Conservation (phyloP, 2,797 vertebrate genomes). For the Limosa lapponica region DNA sequence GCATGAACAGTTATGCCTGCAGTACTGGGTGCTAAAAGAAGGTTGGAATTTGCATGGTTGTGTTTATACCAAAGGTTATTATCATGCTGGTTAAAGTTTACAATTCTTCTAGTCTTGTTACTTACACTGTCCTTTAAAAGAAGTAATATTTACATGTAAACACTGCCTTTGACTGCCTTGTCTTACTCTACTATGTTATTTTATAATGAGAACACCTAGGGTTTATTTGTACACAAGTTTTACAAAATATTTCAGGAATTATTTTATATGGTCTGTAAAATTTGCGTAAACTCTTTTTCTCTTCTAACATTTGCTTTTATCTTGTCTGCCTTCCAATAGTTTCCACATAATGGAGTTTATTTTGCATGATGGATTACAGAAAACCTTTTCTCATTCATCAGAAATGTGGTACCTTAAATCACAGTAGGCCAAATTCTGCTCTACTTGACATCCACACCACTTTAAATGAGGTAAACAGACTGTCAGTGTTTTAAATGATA, state of each 20-base stretch:
- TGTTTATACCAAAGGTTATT: not conserved
- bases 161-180: not conserved
- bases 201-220: not conserved
- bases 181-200: not conserved
- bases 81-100: not conserved
- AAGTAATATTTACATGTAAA: not conserved
- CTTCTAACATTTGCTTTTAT: not conserved
- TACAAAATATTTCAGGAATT: not conserved
- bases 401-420: constrained; percentile 16
- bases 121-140: not conserved
- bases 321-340: not conserved
- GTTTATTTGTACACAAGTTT: not conserved
- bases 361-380: constrained; percentile 21
- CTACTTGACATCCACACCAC: not conserved
- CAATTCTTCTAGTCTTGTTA: not conserved
- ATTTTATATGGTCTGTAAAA: not conserved
- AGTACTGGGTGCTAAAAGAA: not conserved
- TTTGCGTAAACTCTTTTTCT: not conserved
- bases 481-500: not conserved
- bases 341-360: not conserved
- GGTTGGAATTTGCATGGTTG: not conserved
- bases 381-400: not conserved
- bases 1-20: not conserved
- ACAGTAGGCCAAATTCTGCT: not conserved
- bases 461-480: not conserved